Percentiles rank a stretch among this genome's conserved stretches.
phyloP scores from a whole-genome alignment of 1,140 invertebrate genomes.

The Platyscapa corneri region DNA sequence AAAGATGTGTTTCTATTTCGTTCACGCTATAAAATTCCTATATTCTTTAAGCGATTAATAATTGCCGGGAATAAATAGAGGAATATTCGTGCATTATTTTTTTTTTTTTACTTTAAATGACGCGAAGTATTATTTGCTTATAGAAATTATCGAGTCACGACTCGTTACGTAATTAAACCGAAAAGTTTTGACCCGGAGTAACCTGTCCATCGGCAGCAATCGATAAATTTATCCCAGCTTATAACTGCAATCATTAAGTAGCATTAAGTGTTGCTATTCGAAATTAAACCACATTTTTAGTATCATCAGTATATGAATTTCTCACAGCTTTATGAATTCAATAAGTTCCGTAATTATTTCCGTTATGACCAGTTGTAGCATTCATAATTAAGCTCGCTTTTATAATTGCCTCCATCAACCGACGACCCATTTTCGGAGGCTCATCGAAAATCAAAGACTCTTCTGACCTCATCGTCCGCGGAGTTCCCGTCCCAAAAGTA shows the following conservation, averaged over 20 bases:
- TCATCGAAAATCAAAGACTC: constrained; percentile 13
- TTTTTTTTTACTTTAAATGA: too few species aligned
- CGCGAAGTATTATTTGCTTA: too few species aligned
- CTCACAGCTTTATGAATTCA: background rate
- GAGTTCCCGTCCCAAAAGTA: background rate
- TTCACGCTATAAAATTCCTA: background rate
- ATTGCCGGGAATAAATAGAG: background rate
- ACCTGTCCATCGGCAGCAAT: background rate
- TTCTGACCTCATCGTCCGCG: background rate
- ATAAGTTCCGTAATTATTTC: constrained; percentile 21
- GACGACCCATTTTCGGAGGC: background rate
- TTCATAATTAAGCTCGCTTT: background rate
- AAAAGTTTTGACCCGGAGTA: too few species aligned
- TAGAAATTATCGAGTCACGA: too few species aligned
- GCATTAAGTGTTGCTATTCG: background rate
- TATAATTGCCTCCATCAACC: constrained; percentile 35
- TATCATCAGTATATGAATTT: background rate
- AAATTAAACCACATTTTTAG: background rate
- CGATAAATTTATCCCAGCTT: background rate
- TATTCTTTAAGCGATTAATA: background rate
- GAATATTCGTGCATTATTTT: background rate
- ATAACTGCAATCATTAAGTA: background rate
- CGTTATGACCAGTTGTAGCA: background rate
- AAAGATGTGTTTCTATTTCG: background rate
- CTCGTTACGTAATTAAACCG: too few species aligned